Conservation (phyloP, 2,888 invertebrate genomes). For the Aporophyla nigra region DNA sequence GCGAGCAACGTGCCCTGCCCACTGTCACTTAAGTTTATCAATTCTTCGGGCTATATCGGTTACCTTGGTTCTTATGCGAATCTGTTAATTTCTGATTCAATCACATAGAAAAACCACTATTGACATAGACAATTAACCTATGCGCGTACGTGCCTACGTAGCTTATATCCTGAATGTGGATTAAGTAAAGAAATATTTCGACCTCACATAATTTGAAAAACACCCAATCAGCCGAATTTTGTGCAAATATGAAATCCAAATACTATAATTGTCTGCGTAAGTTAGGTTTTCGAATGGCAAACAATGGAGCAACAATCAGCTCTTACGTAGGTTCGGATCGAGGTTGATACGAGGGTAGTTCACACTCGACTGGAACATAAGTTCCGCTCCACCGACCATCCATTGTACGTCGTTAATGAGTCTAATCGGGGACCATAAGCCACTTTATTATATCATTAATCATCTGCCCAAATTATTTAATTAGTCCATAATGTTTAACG, state of each 20-base stretch:
- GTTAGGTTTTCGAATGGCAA: constrained; percentile 47
- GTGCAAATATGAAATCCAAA: constrained; percentile 17
- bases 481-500: constrained; percentile 35
- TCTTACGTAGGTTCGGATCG: constrained; percentile 68
- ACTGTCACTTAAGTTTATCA: no score
- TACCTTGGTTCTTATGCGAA: no score
- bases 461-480: constrained; percentile 62
- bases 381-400: constrained; percentile 82
- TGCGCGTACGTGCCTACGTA: background rate
- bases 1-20: no score
- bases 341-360: constrained; percentile 77
- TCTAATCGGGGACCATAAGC: constrained; percentile 71
- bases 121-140: background rate
- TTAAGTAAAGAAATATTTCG: background rate
- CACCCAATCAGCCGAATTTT: background rate
- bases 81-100: no score
- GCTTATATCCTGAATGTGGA: background rate
- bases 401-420: constrained; percentile 79
- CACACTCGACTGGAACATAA: constrained; percentile 84
- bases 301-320: constrained; percentile 62
- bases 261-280: constrained; percentile 1
- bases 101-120: background rate
- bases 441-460: constrained; percentile 71
- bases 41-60: no score
- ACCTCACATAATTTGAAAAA: background rate